Evolutionary conservation across 1,140 invertebrate genomes (phyloP).

Genomic region (Danaus melanippus): DNA sequence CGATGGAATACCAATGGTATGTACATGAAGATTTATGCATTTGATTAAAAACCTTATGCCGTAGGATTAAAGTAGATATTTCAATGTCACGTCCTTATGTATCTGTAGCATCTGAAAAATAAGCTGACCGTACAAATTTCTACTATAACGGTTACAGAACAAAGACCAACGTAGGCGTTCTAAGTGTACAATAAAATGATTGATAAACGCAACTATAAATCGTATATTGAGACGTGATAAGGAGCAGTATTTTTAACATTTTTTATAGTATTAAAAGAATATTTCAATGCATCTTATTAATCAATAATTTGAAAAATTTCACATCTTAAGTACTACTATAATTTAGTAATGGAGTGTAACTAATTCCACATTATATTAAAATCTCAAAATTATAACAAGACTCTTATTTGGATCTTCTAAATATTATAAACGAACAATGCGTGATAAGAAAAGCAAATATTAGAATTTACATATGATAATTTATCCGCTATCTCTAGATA

Average conservation of each 20-base stretch:
- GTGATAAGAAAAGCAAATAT: slow-evolving; percentile 6
- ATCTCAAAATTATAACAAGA: too few relatives aligned
- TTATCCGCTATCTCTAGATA: too few relatives aligned
- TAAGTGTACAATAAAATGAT: slow-evolving; percentile 52
- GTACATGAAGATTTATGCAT: slow-evolving; percentile 5
- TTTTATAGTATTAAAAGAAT: not conserved
- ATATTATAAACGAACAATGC: too few relatives aligned
- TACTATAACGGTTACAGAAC: slow-evolving; percentile 35
- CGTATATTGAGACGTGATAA: slow-evolving; percentile 24
- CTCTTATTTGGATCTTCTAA: too few relatives aligned
- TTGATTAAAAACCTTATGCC: slow-evolving; percentile 3
- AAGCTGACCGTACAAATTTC: slow-evolving; percentile 29
- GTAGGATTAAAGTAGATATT: slow-evolving; percentile 13
- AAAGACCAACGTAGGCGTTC: slow-evolving; percentile 48
- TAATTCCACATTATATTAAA: too few relatives aligned
- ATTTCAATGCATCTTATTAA: too few relatives aligned
- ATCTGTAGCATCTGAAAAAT: slow-evolving; percentile 13
- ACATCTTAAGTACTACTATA: not conserved
- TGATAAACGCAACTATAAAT: slow-evolving; percentile 27
- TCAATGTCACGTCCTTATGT: slow-evolving; percentile 5
- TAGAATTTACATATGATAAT: not conserved
- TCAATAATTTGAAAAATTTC: not conserved
- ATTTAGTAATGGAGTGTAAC: too few relatives aligned
- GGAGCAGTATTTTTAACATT: slow-evolving; percentile 21
- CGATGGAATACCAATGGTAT: slow-evolving; percentile 19